Conservation (phyloP, 1,140 invertebrate genomes). For the Pissodes strobi region DNA sequence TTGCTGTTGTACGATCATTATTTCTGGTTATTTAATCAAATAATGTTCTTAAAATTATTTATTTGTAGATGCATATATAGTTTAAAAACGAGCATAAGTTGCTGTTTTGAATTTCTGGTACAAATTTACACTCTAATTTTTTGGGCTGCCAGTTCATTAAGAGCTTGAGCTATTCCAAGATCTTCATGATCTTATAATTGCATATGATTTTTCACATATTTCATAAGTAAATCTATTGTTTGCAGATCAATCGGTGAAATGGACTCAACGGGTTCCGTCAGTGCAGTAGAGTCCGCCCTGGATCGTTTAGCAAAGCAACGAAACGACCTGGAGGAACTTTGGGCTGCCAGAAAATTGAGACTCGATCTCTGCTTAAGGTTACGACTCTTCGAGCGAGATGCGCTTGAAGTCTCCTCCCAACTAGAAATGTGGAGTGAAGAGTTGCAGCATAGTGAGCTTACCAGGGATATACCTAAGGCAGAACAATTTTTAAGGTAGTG, state of each 20-base stretch:
- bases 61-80: no score
- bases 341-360: slow-evolving; percentile 85
- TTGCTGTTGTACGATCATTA: no score
- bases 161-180: not conserved
- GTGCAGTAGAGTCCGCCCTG: slow-evolving; percentile 85
- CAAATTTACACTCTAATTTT: not conserved
- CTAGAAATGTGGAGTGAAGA: slow-evolving; percentile 94
- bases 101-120: not conserved
- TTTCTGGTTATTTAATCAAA: no score
- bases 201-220: slow-evolving; percentile 19
- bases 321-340: slow-evolving; percentile 89
- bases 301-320: slow-evolving; percentile 84
- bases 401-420: slow-evolving; percentile 89
- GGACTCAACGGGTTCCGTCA: slow-evolving; percentile 69
- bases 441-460: slow-evolving; percentile 79
- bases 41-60: no score
- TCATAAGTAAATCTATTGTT: slow-evolving; percentile 23
- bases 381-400: slow-evolving; percentile 92
- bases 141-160: not conserved
- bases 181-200: not conserved
- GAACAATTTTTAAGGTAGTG: slow-evolving; percentile 76
- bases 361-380: slow-evolving; percentile 90
- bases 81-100: not conserved
- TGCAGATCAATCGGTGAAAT: slow-evolving; percentile 66
- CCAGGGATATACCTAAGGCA: slow-evolving; percentile 77